A percentile compares a stretch with the other conserved stretches of the same genome.
phyloP scores from a whole-genome alignment of 2,797 vertebrate species.

The Margarornis squamiger region DNA sequence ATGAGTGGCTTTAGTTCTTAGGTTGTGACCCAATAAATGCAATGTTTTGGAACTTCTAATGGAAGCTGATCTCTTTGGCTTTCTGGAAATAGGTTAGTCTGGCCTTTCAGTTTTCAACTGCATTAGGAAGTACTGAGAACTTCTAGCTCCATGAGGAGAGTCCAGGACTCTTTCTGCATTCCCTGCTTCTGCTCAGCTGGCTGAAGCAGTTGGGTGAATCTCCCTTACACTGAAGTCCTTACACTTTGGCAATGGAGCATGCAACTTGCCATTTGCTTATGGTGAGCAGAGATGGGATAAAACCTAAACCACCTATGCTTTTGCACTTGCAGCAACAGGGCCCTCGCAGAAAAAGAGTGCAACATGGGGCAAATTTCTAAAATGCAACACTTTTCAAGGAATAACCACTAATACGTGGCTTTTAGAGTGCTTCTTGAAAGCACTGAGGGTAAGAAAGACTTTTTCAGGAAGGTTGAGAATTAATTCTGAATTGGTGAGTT shows the following conservation, averaged over 20 bases:
- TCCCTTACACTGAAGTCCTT: neutral
- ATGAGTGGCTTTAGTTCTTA: neutral
- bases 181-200: neutral
- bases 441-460: neutral
- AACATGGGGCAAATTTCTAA: neutral
- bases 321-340: neutral
- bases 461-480: neutral
- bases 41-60: neutral
- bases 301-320: neutral
- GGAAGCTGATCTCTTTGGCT: neutral
- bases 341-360: neutral
- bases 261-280: neutral
- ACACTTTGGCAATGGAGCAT: neutral
- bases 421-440: neutral
- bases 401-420: neutral
- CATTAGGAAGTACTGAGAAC: neutral
- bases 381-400: neutral
- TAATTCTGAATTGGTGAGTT: neutral
- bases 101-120: neutral
- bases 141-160: neutral
- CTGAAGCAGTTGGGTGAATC: neutral
- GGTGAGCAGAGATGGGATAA: neutral
- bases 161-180: neutral
- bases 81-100: neutral
- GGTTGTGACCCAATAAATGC: neutral